A percentile compares a stretch with the other conserved stretches of the same genome.
Conservation (phyloP, 2,797 vertebrate genomes). For the Vireo griseus region DNA sequence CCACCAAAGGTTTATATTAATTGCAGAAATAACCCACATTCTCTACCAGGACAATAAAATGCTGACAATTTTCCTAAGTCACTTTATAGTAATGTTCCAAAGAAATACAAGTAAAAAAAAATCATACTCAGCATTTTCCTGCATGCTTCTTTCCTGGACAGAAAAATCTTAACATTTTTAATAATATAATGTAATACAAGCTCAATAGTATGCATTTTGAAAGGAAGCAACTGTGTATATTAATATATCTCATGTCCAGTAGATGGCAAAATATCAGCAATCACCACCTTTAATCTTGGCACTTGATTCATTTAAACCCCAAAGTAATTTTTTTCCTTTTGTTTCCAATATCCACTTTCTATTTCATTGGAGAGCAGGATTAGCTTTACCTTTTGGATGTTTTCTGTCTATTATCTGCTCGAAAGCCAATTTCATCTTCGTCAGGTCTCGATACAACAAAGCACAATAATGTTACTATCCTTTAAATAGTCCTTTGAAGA, state of each 20-base stretch:
- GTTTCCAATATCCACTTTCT: background rate
- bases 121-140: slow-evolving; percentile 9
- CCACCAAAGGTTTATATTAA: background rate
- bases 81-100: background rate
- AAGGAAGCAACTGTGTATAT: background rate
- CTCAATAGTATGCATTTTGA: background rate
- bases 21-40: background rate
- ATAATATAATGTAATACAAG: background rate
- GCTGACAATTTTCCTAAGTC: background rate
- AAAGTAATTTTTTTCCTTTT: background rate
- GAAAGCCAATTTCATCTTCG: slow-evolving; percentile 17
- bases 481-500: slow-evolving; percentile 62
- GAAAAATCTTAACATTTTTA: background rate
- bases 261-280: background rate
- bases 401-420: slow-evolving; percentile 12
- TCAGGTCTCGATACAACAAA: slow-evolving; percentile 12
- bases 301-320: background rate
- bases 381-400: slow-evolving; percentile 26
- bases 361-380: background rate
- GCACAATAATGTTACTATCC: slow-evolving; percentile 28
- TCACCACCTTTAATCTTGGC: background rate
- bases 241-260: background rate
- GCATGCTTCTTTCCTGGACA: background rate
- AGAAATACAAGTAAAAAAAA: background rate
- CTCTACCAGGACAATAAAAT: background rate